phyloP scores from a whole-genome alignment of 1,140 invertebrate genomes.

The Melanaphis sacchari region DNA sequence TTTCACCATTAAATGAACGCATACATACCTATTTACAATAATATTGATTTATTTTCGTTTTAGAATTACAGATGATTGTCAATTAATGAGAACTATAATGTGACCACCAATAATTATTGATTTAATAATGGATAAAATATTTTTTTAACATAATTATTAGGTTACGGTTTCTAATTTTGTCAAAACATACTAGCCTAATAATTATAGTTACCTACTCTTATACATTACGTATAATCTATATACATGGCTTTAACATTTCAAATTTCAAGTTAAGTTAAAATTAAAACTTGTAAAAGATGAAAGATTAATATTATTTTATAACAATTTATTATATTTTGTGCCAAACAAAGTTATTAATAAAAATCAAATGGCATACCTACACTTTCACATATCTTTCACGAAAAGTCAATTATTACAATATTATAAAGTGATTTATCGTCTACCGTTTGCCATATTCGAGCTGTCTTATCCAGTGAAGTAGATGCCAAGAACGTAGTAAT shows the following conservation, averaged over 20 bases:
- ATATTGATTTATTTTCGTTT: too few relatives aligned
- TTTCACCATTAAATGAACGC: not conserved
- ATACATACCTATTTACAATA: too few relatives aligned
- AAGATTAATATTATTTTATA: not conserved
- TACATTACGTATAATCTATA: not conserved
- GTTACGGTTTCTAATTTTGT: not conserved
- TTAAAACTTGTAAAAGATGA: not conserved
- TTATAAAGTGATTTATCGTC: not conserved
- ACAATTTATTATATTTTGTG: not conserved
- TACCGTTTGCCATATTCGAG: constrained; percentile 72
- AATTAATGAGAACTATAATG: too few relatives aligned
- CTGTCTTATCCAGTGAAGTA: constrained; percentile 70
- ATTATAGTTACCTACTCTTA: not conserved
- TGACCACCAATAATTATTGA: too few relatives aligned
- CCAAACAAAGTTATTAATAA: not conserved
- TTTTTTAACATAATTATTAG: not conserved
- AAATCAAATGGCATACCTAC: not conserved
- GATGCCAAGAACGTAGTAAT: constrained; percentile 70
- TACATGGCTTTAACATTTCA: not conserved
- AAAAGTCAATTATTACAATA: not conserved
- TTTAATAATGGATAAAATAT: too few relatives aligned
- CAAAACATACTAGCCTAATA: not conserved
- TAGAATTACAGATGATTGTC: too few relatives aligned
- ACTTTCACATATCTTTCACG: not conserved
- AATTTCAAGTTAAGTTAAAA: not conserved